Evolutionary conservation across 2,888 invertebrate genomes (phyloP).

Genomic region (Drosophila koepferae): DNA sequence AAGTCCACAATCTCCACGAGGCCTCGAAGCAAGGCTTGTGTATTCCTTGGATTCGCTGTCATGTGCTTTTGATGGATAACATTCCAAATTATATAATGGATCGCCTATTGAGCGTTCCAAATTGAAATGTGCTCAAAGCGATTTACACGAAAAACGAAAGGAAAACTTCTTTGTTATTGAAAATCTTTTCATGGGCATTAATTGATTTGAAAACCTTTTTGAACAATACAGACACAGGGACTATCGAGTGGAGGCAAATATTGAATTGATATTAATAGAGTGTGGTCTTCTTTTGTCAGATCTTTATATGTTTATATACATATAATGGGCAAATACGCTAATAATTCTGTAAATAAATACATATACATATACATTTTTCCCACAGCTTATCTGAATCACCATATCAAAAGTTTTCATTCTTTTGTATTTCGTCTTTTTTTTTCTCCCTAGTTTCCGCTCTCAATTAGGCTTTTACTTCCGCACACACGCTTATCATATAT

Average conservation of each 20-base stretch:
- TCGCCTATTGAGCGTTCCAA: slow-evolving; percentile 35
- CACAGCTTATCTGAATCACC: neutral
- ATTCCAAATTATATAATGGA: slow-evolving; percentile 47
- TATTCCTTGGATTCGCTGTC: slow-evolving; percentile 28
- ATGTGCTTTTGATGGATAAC: slow-evolving; percentile 52
- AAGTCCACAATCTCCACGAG: slow-evolving; percentile 23
- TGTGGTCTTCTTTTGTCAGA: neutral
- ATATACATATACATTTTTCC: neutral
- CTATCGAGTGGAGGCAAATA: neutral
- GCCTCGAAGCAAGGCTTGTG: slow-evolving; percentile 7
- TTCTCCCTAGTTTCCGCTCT: neutral
- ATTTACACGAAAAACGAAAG: slow-evolving; percentile 2
- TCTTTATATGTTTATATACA: neutral
- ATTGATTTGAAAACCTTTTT: slow-evolving; percentile 20
- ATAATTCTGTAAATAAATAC: neutral
- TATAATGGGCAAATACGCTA: neutral
- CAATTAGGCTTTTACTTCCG: slow-evolving; percentile 1
- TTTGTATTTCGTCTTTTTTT: neutral
- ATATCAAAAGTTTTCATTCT: neutral
- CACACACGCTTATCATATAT: neutral
- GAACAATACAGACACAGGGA: neutral
- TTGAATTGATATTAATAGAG: slow-evolving; percentile 1
- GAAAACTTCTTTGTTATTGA: slow-evolving; percentile 16
- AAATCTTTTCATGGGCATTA: slow-evolving; percentile 15
- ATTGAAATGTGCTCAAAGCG: slow-evolving; percentile 42